These are phyloP conservation scores for Hozukius guyotensis DNA, from an alignment of 2,797 vertebrate genomes.

Conservation along the genomic window DNA sequence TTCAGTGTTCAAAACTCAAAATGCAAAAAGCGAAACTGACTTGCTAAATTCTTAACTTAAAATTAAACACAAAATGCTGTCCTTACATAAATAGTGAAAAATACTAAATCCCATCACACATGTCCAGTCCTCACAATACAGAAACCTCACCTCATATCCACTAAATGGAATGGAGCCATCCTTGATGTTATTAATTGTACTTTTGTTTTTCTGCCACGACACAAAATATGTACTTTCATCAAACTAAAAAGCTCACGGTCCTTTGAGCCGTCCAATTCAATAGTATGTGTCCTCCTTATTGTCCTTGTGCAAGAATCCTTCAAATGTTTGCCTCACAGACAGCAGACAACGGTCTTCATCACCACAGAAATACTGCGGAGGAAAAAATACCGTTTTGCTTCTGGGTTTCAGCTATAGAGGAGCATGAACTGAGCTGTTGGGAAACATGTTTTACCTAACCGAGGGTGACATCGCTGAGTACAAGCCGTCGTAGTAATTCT, in stretches of 20 bases:
- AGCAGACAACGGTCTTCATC: neutral
- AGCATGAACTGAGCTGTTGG: neutral
- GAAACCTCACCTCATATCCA: neutral
- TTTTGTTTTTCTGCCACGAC: neutral
- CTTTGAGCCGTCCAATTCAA: neutral
- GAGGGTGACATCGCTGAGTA: neutral
- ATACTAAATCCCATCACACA: neutral
- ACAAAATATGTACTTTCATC: neutral
- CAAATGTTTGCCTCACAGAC: neutral
- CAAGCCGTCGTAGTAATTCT: neutral
- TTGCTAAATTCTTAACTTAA: neutral
- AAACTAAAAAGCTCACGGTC: neutral
- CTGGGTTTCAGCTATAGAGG: neutral
- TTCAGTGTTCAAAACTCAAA: neutral
- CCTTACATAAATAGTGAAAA: neutral
- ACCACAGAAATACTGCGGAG: neutral
- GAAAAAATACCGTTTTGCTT: neutral
- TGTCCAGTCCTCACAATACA: neutral
- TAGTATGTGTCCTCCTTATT: neutral
- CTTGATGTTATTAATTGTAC: too few species aligned
- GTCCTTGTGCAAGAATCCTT: neutral
- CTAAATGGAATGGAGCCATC: neutral
- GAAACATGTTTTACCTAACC: neutral
- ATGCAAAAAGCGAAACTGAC: neutral
- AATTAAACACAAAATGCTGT: neutral